Conservation (phyloP, 2,888 invertebrate species). For the Drosophila nr. perissopoda region DNA sequence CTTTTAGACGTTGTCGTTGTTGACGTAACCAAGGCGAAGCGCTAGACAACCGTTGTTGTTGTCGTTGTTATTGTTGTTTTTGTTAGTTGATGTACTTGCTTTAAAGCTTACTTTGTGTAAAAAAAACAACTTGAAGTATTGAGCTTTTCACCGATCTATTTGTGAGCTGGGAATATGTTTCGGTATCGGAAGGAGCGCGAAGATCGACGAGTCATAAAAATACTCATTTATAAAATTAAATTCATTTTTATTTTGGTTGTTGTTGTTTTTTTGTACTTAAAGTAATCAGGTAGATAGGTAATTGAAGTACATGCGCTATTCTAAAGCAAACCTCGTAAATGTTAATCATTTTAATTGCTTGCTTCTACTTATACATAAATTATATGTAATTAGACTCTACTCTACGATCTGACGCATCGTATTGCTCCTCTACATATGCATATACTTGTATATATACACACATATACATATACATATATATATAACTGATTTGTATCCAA, state of each 20-base stretch:
- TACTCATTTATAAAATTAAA: constrained; percentile 8
- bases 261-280: constrained; percentile 1
- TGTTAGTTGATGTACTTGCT: constrained; percentile 36
- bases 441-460: neutral
- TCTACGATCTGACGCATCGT: constrained; percentile 40
- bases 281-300: constrained; percentile 23
- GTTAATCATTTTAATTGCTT: constrained; percentile 44
- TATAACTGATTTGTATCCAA: constrained; percentile 35
- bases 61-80: constrained; percentile 30
- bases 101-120: constrained; percentile 32
- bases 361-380: constrained; percentile 60
- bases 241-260: constrained; percentile 1
- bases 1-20: constrained; percentile 40
- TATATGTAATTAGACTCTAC: constrained; percentile 59
- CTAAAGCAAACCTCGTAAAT: constrained; percentile 21
- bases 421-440: constrained; percentile 12
- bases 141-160: constrained; percentile 28
- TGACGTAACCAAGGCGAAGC: constrained; percentile 47
- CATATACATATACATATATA: neutral
- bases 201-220: constrained; percentile 14
- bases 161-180: constrained; percentile 14
- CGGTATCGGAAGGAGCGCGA: constrained; percentile 6
- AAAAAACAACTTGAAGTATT: constrained; percentile 27
- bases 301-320: constrained; percentile 21
- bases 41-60: constrained; percentile 26